These are phyloP conservation scores for Triplophysa yarkandensis DNA, from an alignment of 2,797 vertebrate species.

Conservation along the genomic window DNA sequence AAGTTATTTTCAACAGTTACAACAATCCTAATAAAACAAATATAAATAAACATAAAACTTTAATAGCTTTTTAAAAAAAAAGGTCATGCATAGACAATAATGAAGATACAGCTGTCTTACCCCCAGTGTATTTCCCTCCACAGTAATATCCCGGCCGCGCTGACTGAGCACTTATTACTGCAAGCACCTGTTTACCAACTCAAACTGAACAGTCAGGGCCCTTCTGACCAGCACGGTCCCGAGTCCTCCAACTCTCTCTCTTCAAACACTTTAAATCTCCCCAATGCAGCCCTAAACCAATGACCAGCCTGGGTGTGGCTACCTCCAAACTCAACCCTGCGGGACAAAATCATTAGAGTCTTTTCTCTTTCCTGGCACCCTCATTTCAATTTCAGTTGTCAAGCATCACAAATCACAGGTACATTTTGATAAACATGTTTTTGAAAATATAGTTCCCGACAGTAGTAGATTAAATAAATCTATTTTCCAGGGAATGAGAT, in stretches of 20 bases:
- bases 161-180: constrained; percentile 54
- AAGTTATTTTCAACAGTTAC: not conserved
- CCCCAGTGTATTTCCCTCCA: constrained; percentile 54
- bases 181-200: constrained; percentile 75
- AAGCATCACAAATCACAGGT: not conserved
- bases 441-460: constrained; percentile 31
- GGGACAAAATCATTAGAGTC: constrained; percentile 65
- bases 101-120: constrained; percentile 62
- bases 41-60: not conserved
- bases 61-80: not conserved
- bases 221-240: constrained; percentile 43
- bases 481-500: constrained; percentile 58
- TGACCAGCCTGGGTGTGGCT: constrained; percentile 72
- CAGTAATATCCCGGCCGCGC: constrained; percentile 46
- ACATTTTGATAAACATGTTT: constrained; percentile 7
- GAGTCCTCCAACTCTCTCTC: constrained; percentile 46
- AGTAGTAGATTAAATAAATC: constrained; percentile 51
- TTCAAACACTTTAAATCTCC: constrained; percentile 71
- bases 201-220: constrained; percentile 57
- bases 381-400: constrained; percentile 26
- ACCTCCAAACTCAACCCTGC: constrained; percentile 59
- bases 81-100: constrained; percentile 5
- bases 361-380: constrained; percentile 32
- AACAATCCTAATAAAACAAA: not conserved
- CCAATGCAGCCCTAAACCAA: constrained; percentile 72